Base-by-base conservation (phyloP, 2,113 vertebrate species). In the Campylomormyrus numenius region DNA sequence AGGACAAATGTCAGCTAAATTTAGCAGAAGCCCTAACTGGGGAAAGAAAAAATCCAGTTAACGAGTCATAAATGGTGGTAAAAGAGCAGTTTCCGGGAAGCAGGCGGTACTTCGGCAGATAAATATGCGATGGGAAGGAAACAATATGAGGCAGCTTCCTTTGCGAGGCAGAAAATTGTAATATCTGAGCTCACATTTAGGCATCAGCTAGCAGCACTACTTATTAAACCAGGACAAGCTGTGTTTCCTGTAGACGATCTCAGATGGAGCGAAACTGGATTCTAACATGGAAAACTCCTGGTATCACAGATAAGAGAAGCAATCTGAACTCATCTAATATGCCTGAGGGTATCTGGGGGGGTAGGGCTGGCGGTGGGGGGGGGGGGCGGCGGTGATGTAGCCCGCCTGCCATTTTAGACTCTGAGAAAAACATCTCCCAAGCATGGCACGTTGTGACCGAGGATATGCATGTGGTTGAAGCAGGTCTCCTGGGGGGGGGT, bases 401-500 rank as follows among this genome's bases (percentile, higher is more conserved):
- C 42, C 80, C 17, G 19, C 80, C 42, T 45, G 80, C 46, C 17
- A 45, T 46, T 84, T 84, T 74, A 74, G 70, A 74, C 70, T 74
- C 3, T 3, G 19, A 74, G 35, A 74, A 70, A 74, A 74, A 74
- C 31, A 70, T 27, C 62, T 70, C 62, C n/a, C 2, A 21, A 74
- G 13, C 31, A 31, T 27, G 27, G 10, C 27, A 74, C 70, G 35
- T 74, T 39, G 31, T 31, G 70, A 5, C 70, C 3, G 27, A 17
- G 10, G 39, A 74, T 39, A 74, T 31, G 10, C 13, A 74, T 74
- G 31, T 35, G 31, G n/a, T 17, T 74, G 31, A 9, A 74, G 66
- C n/a, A 31, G 66, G 15, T 83, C 21, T 45, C 19, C 93, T 92
- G 95, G 13, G 17, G 50, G 15, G 3, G 50, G 50, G 3, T 31